Conservation (phyloP, 2,888 invertebrate genomes). For the Ferrisia virgata region DNA sequence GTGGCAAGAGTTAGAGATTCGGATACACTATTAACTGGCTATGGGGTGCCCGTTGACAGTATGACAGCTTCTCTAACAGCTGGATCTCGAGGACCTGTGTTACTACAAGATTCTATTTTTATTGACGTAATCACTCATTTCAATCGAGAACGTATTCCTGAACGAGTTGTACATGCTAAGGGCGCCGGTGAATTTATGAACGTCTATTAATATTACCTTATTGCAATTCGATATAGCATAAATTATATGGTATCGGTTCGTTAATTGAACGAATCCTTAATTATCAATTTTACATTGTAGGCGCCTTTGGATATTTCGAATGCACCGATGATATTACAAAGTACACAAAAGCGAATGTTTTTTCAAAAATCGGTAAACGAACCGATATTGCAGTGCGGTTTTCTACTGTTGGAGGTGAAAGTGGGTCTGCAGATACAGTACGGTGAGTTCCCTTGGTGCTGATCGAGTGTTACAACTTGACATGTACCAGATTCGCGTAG, state of each 20-base stretch:
- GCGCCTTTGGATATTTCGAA: slow-evolving; percentile 60
- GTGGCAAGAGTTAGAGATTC: no score
- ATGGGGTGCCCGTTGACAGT: slow-evolving; percentile 77
- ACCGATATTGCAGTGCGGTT: slow-evolving; percentile 78
- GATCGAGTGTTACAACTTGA: background rate
- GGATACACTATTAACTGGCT: no score
- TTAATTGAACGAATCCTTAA: background rate
- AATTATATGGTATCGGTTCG: no score
- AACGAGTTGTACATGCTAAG: slow-evolving; percentile 94
- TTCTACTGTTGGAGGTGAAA: slow-evolving; percentile 85
- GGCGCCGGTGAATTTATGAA: slow-evolving; percentile 73
- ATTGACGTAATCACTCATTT: slow-evolving; percentile 80
- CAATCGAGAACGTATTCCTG: slow-evolving; percentile 89
- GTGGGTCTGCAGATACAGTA: slow-evolving; percentile 58
- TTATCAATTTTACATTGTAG: no score
- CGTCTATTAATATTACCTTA: no score
- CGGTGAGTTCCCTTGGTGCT: slow-evolving; percentile 48
- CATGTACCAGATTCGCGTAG: background rate
- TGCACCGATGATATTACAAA: slow-evolving; percentile 81
- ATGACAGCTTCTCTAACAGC: slow-evolving; percentile 75
- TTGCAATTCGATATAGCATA: no score
- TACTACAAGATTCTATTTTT: slow-evolving; percentile 80
- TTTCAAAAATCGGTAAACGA: slow-evolving; percentile 71
- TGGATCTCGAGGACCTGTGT: slow-evolving; percentile 79
- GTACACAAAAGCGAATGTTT: slow-evolving; percentile 75